A percentile compares a stretch with the other conserved stretches of the same genome.
phyloP scores from a whole-genome alignment of 2,113 vertebrate genomes.

The Dipodomys spectabilis region DNA sequence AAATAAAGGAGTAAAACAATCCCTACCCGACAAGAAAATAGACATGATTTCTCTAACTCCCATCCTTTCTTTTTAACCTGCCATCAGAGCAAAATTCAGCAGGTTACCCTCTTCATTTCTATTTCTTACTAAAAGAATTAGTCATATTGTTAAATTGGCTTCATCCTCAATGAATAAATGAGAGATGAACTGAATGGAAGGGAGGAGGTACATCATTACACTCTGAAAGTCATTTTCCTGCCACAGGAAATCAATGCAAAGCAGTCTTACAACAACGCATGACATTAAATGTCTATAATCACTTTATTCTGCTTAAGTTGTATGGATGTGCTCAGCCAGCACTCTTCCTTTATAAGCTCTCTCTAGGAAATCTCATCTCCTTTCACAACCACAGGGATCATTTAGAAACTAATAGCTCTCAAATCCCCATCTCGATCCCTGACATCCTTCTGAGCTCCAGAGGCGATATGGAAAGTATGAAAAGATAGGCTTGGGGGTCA shows the following conservation, averaged over 20 bases:
- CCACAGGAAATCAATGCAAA: slow-evolving; percentile 77
- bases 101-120: slow-evolving; percentile 51
- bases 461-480: neutral
- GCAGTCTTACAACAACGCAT: slow-evolving; percentile 71
- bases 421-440: slow-evolving; percentile 51
- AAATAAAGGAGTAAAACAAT: slow-evolving; percentile 47
- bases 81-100: slow-evolving; percentile 49
- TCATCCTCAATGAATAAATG: slow-evolving; percentile 80
- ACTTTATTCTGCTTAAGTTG: slow-evolving; percentile 73
- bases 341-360: slow-evolving; percentile 56
- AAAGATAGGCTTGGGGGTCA: neutral
- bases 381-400: slow-evolving; percentile 55
- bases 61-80: slow-evolving; percentile 62
- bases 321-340: slow-evolving; percentile 63
- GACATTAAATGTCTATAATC: slow-evolving; percentile 74
- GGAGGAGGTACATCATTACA: slow-evolving; percentile 71
- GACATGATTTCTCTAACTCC: slow-evolving; percentile 52
- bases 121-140: slow-evolving; percentile 70
- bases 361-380: slow-evolving; percentile 69
- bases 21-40: slow-evolving; percentile 37
- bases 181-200: slow-evolving; percentile 77
- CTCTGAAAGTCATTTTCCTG: slow-evolving; percentile 64
- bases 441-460: slow-evolving; percentile 18
- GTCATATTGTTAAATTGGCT: slow-evolving; percentile 81
- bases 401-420: slow-evolving; percentile 68